phyloP scores from a whole-genome alignment of 2,888 invertebrate species.

The Latrodectus elegans region DNA sequence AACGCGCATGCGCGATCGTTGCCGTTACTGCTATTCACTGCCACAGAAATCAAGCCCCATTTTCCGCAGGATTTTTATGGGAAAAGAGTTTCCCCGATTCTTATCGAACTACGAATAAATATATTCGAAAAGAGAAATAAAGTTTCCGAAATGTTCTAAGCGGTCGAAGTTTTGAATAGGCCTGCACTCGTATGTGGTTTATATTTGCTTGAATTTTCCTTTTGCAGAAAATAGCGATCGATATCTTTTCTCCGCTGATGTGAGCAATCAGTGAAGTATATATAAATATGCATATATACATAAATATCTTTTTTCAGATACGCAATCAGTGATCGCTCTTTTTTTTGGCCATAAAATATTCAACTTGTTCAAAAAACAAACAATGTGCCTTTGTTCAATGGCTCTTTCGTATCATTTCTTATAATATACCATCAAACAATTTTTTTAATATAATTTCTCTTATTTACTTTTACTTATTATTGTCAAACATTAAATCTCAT shows the following conservation, averaged over 20 bases:
- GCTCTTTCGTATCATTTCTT: too few relatives aligned
- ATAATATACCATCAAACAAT: too few relatives aligned
- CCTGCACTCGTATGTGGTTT: not conserved
- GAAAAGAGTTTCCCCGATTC: constrained; percentile 20
- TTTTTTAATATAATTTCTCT: too few relatives aligned
- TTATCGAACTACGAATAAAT: constrained; percentile 50
- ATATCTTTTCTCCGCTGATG: constrained; percentile 2
- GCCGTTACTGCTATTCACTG: not conserved
- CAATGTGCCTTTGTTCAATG: too few relatives aligned
- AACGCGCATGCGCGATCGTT: constrained; percentile 26
- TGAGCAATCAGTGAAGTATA: constrained; percentile 8
- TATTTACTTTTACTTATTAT: too few relatives aligned
- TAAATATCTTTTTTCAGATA: not conserved
- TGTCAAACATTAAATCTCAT: too few relatives aligned
- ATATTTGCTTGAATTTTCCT: constrained; percentile 30
- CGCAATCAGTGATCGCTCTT: not conserved
- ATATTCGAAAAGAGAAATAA: constrained; percentile 4
- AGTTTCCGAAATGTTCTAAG: constrained; percentile 16
- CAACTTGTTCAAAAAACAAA: too few relatives aligned
- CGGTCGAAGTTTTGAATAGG: constrained; percentile 25
- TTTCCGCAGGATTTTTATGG: constrained; percentile 16
- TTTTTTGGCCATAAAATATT: not conserved
- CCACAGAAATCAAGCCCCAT: constrained; percentile 2
- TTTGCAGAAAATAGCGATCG: constrained; percentile 29
- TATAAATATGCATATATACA: constrained; percentile 1